Evolutionary conservation across 2,797 vertebrate genomes (phyloP), one percentile per base, ranked within the genome.

Genomic region (Crocodylus rhombifer): DNA sequence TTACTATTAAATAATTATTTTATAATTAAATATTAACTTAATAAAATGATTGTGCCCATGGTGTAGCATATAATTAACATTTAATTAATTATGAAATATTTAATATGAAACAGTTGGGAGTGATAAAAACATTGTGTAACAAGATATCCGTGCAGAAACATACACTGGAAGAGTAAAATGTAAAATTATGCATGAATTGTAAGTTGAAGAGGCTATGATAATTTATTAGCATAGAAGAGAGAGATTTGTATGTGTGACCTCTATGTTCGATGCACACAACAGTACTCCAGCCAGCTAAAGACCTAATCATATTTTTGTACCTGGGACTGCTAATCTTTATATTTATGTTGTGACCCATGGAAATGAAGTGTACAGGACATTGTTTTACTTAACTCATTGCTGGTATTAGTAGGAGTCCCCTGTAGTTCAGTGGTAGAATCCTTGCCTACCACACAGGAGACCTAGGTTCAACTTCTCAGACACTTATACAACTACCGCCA

Each of bases 11-110:
- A 94, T 94, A 93, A 94, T 94, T 95, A 95, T 91, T 96, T 93
- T 85, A 82, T 94, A 93, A 95, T 95, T 96, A 96, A 96, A 92
- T 96, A 95, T 92, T 95, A 94, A 94, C 94, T 95, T 91, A 95
- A 95, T 92, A 83, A 80, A n/a, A 33, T 91, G 84, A 88, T 92
- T 84, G 91, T 87, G 77, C 95, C 94, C 91, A 77, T 91, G 73
- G 92, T 92, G 84, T 85, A 92, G 81, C 86, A 94, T 74, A 94
- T 77, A 96, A 95, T 94, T 97, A 97, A 93, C 85, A 87, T 71
- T 82, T 85, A 93, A 80, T 93, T 96, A 95, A 95, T 91, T 73
- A 93, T 74, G 82, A 94, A 95, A 89, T 90, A 94, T 94, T 96
- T 95, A 90, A 83, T 87, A 90, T 86, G 42, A 84, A 87, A 80